These are phyloP conservation scores for Ptilonorhynchus violaceus DNA, from an alignment of 2,113 vertebrate genomes.

Conservation along the genomic window DNA sequence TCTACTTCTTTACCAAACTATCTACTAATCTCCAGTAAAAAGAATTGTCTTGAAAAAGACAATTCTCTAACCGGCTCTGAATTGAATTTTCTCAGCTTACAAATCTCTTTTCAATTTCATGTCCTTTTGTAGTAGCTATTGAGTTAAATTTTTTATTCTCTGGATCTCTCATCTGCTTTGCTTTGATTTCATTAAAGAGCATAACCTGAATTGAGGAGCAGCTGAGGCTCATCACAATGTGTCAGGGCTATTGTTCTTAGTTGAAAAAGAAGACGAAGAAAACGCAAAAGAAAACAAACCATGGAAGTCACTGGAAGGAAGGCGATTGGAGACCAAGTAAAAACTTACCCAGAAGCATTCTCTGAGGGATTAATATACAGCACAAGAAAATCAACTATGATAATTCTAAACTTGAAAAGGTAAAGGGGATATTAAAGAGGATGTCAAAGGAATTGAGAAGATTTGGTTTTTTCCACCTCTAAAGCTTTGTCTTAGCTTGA, in stretches of 20 bases:
- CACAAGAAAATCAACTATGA: neutral
- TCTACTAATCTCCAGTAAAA: neutral
- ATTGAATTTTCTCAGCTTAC: neutral
- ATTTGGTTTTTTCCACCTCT: neutral
- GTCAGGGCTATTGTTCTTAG: neutral
- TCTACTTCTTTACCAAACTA: neutral
- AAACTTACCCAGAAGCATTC: neutral
- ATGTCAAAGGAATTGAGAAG: neutral
- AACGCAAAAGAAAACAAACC: neutral
- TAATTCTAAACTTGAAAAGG: neutral
- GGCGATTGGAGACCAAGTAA: neutral
- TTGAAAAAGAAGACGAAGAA: neutral
- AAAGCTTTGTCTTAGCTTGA: neutral
- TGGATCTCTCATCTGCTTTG: neutral
- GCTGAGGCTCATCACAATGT: neutral
- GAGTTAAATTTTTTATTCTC: neutral
- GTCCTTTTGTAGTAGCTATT: neutral
- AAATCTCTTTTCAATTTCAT: neutral
- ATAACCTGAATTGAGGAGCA: neutral
- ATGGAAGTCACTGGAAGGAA: neutral
- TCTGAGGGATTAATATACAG: neutral
- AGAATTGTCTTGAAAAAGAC: neutral
- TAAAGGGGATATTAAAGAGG: neutral
- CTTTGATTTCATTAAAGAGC: slow-evolving; percentile 4
- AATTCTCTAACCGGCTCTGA: neutral